A percentile compares a stretch with the other conserved stretches of the same genome.
phyloP scores from a whole-genome alignment of 2,888 invertebrate species.

The Catonia carolina region DNA sequence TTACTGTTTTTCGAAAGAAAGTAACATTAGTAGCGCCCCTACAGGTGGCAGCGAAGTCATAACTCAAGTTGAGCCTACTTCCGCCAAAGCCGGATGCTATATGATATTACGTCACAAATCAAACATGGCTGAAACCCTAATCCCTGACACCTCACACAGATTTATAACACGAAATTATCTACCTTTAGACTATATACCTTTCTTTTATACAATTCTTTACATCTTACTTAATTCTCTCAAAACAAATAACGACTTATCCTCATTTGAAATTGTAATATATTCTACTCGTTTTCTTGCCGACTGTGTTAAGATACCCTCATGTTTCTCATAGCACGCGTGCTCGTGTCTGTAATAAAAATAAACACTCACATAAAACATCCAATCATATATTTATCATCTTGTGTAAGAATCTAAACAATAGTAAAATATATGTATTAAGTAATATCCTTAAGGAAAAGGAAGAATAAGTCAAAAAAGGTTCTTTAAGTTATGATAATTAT shows the following conservation, averaged over 20 bases:
- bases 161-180: conserved; percentile 10
- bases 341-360: background rate
- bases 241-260: conserved; percentile 5
- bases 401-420: too few species aligned
- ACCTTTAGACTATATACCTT: background rate
- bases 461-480: too few species aligned
- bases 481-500: too few species aligned
- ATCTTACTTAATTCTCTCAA: background rate
- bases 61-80: conserved; percentile 5
- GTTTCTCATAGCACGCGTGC: background rate
- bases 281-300: background rate
- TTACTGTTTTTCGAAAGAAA: too few species aligned
- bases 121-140: conserved; percentile 9
- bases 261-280: conserved; percentile 12
- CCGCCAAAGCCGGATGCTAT: conserved; percentile 3
- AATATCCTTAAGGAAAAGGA: too few species aligned
- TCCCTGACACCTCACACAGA: conserved; percentile 8
- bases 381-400: too few species aligned
- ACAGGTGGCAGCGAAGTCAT: background rate
- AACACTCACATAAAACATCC: background rate
- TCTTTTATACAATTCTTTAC: background rate
- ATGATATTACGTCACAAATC: conserved; percentile 10
- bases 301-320: too few species aligned
- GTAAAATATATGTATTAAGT: too few species aligned
- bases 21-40: background rate